phyloP scores from a whole-genome alignment of 2,113 vertebrate genomes.

The Poicephalus meyeri region DNA sequence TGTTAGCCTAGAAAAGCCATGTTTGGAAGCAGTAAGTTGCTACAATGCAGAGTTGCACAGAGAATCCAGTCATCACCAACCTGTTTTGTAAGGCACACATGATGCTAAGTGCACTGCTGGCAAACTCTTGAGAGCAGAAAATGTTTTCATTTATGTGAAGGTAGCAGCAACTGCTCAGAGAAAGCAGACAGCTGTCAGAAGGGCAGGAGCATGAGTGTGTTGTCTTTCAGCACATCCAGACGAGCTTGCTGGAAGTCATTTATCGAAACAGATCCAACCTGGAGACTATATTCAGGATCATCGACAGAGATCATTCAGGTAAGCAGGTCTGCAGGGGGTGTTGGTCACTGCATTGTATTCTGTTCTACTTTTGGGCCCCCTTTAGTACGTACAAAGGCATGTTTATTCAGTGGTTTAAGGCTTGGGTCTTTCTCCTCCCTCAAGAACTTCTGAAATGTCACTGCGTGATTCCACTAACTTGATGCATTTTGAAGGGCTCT shows the following conservation, averaged over 20 bases:
- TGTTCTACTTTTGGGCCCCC: background rate
- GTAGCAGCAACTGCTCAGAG: background rate
- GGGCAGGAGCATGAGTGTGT: background rate
- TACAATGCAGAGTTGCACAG: background rate
- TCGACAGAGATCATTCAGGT: slow-evolving; percentile 94
- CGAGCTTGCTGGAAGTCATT: slow-evolving; percentile 89
- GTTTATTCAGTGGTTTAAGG: background rate
- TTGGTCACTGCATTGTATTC: background rate
- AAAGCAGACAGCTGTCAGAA: background rate
- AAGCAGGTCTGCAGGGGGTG: background rate
- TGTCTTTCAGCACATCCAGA: slow-evolving; percentile 85
- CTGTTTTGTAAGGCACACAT: no score
- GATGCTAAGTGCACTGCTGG: background rate
- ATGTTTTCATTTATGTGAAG: background rate
- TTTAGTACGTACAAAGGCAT: background rate
- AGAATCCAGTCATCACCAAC: no score
- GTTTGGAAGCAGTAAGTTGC: background rate
- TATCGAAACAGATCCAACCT: slow-evolving; percentile 91
- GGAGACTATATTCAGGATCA: slow-evolving; percentile 93
- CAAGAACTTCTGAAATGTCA: background rate
- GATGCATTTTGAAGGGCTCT: background rate
- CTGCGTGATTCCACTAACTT: background rate
- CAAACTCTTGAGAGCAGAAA: background rate
- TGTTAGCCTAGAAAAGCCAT: rapidly evolving
- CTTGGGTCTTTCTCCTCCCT: background rate